phyloP scores from a whole-genome alignment of 2,797 vertebrate species.

The Xerus rutilus region DNA sequence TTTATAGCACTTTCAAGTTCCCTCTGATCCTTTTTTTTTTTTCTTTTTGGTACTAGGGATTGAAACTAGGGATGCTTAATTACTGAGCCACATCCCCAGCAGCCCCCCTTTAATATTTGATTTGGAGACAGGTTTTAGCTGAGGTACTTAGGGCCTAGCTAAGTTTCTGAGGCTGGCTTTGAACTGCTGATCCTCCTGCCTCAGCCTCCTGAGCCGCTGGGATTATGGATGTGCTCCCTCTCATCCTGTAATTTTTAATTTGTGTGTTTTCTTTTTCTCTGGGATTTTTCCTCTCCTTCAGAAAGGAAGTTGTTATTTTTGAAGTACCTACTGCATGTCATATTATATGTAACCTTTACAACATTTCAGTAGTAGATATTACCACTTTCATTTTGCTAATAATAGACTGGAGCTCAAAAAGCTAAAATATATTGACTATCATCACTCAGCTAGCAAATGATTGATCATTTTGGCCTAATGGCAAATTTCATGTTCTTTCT shows the following conservation, averaged over 20 bases:
- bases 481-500: neutral
- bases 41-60: too few relatives aligned
- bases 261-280: neutral
- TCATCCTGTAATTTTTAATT: neutral
- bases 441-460: neutral
- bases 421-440: neutral
- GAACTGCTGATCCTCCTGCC: neutral
- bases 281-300: neutral
- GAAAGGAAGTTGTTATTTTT: neutral
- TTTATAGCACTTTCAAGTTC: neutral
- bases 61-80: too few relatives aligned
- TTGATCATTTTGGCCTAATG: neutral
- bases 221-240: neutral
- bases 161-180: neutral
- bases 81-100: too few relatives aligned
- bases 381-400: neutral
- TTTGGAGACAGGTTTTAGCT: neutral
- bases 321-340: neutral
- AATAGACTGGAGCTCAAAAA: neutral
- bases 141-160: neutral
- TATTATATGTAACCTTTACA: neutral
- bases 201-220: neutral
- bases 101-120: neutral
- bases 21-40: neutral
- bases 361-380: neutral